Percentiles rank a stretch among this genome's conserved stretches.
These are phyloP conservation scores for Camponotus fellah DNA, from an alignment of 2,888 invertebrate genomes.

Conservation along the genomic window DNA sequence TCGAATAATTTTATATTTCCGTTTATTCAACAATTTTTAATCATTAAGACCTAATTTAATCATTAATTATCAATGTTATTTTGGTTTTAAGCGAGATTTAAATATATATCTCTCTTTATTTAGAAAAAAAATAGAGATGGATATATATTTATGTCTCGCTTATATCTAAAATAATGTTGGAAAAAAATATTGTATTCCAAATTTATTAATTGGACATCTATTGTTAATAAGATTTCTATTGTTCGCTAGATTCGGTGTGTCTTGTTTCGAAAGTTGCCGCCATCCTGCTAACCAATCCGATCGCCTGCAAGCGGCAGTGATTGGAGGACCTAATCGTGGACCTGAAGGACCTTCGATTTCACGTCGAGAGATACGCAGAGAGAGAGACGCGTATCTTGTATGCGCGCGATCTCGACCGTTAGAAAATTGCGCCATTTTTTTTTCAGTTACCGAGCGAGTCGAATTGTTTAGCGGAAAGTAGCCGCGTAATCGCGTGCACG, in stretches of 20 bases:
- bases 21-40: not conserved
- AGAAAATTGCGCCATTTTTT: constrained; percentile 78
- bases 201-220: not conserved
- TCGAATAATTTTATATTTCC: not conserved
- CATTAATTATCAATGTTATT: no score
- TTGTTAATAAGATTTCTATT: not conserved
- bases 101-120: no score
- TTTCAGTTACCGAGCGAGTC: constrained; percentile 70
- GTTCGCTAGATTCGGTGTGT: not conserved
- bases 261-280: not conserved
- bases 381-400: constrained; percentile 51
- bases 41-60: not conserved
- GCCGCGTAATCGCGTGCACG: constrained; percentile 28
- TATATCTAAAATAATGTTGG: no score
- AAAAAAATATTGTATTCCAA: no score
- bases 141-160: no score
- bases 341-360: not conserved
- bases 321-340: not conserved
- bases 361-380: not conserved
- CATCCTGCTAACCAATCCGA: not conserved
- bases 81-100: no score
- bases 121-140: no score
- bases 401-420: constrained; percentile 72
- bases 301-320: not conserved
- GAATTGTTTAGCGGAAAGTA: constrained; percentile 58